Evolutionary conservation across 2,888 invertebrate genomes (phyloP).

Genomic region (Arge pagana): DNA sequence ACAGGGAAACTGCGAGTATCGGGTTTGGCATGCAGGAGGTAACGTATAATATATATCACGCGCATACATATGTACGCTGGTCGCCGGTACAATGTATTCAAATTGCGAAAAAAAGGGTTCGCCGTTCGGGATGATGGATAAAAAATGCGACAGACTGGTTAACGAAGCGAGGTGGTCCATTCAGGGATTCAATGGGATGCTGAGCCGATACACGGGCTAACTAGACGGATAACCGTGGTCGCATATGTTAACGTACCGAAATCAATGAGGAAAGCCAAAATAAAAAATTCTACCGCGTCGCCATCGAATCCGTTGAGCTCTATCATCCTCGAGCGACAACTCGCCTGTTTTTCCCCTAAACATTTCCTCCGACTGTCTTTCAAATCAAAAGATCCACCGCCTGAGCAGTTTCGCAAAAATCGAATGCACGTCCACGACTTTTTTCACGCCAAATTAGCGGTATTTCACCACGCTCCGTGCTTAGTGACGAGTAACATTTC

Average conservation of each 20-base stretch:
- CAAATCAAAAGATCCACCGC: no score
- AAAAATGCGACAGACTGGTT: slow-evolving; percentile 59
- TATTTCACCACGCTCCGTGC: no score
- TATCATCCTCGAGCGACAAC: no score
- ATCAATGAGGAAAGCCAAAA: no score
- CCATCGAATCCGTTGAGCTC: no score
- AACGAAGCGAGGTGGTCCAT: slow-evolving; percentile 59
- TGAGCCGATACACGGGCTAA: slow-evolving; percentile 35
- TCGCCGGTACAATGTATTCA: slow-evolving; percentile 57
- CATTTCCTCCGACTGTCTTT: no score
- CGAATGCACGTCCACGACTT: no score
- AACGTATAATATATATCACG: slow-evolving; percentile 29
- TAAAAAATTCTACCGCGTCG: no score
- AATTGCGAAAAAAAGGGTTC: slow-evolving; percentile 56
- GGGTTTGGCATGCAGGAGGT: slow-evolving; percentile 23
- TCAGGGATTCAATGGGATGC: slow-evolving; percentile 56
- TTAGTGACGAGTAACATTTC: no score
- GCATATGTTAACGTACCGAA: slow-evolving; percentile 15
- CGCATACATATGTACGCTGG: slow-evolving; percentile 57
- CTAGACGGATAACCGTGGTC: slow-evolving; percentile 22
- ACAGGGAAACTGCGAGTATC: slow-evolving; percentile 8
- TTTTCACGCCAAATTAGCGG: no score
- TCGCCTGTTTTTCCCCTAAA: no score
- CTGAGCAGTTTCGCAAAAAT: no score
- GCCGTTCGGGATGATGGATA: slow-evolving; percentile 53